Evolutionary conservation across 2,113 vertebrate genomes (phyloP).

Genomic region (Struthidea cinerea): DNA sequence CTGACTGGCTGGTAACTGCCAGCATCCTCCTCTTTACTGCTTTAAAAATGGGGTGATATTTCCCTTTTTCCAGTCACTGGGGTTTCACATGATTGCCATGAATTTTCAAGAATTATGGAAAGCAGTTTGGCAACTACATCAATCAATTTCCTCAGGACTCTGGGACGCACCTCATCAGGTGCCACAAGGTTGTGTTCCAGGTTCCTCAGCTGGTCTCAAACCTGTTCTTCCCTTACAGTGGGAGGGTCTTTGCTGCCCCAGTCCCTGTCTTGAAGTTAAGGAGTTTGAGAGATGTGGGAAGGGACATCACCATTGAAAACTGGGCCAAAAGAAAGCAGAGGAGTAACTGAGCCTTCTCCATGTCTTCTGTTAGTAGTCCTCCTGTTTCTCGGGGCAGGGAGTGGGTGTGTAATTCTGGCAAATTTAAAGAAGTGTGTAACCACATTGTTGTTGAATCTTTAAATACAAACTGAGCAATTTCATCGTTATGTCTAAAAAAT

Average conservation of each 20-base stretch:
- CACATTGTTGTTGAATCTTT: not conserved
- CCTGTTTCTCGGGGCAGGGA: fast-evolving
- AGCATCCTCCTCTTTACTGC: not conserved
- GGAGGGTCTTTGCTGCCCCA: not conserved
- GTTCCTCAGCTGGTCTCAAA: not conserved
- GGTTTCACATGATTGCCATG: not conserved
- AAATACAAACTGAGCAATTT: not conserved
- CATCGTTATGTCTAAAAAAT: not conserved
- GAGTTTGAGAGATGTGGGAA: not conserved
- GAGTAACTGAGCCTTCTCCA: not conserved
- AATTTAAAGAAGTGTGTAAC: not conserved
- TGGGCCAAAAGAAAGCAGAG: not conserved
- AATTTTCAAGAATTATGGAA: not conserved
- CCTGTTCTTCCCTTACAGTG: not conserved
- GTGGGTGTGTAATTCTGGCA: not conserved
- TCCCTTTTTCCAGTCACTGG: not conserved
- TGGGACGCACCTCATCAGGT: not conserved
- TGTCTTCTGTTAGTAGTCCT: not conserved
- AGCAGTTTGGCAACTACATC: not conserved
- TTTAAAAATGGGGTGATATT: not conserved
- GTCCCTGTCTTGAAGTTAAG: not conserved
- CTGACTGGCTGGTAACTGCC: not conserved
- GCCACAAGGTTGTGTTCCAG: not conserved
- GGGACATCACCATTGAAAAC: not conserved
- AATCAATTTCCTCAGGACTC: not conserved